Evolutionary conservation across 2,888 invertebrate species (phyloP).

Genomic region (Lysandra bellargus): DNA sequence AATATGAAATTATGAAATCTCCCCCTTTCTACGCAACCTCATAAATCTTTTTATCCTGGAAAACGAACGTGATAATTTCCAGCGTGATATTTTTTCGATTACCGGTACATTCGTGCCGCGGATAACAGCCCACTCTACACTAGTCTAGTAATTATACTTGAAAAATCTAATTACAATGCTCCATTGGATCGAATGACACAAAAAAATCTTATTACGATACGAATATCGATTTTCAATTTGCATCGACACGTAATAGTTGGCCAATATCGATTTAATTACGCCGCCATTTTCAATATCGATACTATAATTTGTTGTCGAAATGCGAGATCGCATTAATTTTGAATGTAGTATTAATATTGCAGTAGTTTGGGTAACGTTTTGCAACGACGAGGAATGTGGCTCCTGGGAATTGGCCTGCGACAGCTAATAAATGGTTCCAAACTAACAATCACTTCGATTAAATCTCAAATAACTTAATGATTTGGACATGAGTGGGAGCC

Average conservation of each 20-base stretch:
- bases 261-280: conserved; percentile 42
- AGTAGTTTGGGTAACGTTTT: neutral
- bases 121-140: neutral
- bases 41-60: neutral
- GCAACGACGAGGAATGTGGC: neutral
- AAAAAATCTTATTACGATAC: conserved; percentile 42
- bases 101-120: neutral
- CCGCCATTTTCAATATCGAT: conserved; percentile 9
- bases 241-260: conserved; percentile 47
- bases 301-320: conserved; percentile 8
- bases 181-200: neutral
- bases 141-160: neutral
- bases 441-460: neutral
- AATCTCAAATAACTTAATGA: neutral
- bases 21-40: too few species aligned
- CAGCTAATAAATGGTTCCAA: neutral
- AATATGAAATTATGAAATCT: too few species aligned
- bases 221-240: conserved; percentile 49
- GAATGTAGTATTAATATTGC: neutral
- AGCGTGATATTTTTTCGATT: neutral
- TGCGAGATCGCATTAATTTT: neutral
- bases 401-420: neutral
- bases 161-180: conserved; percentile 2
- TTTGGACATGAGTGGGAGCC: neutral
- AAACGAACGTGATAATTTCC: neutral